Conservation (phyloP, 30 jellyfish, hydroid and myxozoan species). For the Morbakka virulenta region DNA sequence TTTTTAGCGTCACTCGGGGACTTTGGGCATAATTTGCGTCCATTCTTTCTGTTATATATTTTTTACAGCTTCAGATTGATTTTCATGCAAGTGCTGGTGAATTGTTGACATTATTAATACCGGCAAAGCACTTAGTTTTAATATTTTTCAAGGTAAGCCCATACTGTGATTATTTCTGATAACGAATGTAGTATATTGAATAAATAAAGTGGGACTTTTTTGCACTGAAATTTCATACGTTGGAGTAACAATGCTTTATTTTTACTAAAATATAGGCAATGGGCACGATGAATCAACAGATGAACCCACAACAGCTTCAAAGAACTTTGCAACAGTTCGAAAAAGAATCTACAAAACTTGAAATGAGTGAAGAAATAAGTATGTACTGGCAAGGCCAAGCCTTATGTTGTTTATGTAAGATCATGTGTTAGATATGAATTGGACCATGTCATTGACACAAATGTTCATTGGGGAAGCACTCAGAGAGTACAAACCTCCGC, state of each 20-base stretch:
- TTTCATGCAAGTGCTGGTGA: too few relatives aligned
- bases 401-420: too few relatives aligned
- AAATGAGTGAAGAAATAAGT: constrained; percentile 95
- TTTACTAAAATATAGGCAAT: constrained; percentile 78
- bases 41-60: too few relatives aligned
- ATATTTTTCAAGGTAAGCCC: background rate
- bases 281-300: constrained; percentile 95
- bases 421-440: background rate
- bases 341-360: constrained; percentile 91
- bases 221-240: too few relatives aligned
- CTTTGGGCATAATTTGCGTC: too few relatives aligned
- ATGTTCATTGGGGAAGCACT: too few relatives aligned
- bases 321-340: constrained; percentile 86
- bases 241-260: too few relatives aligned
- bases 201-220: background rate
- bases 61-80: too few relatives aligned
- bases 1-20: too few relatives aligned
- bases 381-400: background rate
- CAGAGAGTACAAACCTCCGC: too few relatives aligned
- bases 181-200: background rate
- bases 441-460: background rate
- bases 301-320: constrained; percentile 75
- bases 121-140: too few relatives aligned
- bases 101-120: too few relatives aligned
- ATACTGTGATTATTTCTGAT: background rate